These are phyloP conservation scores for Iguana delicatissima DNA, from an alignment of 2,797 vertebrate species.

Conservation along the genomic window DNA sequence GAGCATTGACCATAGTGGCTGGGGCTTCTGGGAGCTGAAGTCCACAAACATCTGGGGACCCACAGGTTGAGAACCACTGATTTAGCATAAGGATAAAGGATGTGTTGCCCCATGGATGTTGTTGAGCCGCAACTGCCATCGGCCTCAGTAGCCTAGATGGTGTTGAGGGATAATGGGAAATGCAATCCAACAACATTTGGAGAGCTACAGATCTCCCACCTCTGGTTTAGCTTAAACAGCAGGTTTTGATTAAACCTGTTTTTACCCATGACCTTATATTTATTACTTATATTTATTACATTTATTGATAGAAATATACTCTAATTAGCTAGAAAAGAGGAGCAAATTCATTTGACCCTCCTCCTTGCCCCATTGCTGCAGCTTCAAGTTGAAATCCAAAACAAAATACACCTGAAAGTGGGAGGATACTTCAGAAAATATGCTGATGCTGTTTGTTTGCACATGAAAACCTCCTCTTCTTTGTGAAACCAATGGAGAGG, in stretches of 20 bases:
- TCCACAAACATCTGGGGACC: no score
- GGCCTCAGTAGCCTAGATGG: not conserved
- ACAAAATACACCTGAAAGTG: not conserved
- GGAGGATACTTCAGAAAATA: not conserved
- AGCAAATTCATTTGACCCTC: not conserved
- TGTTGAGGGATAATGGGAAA: not conserved
- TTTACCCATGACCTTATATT: not conserved
- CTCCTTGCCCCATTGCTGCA: not conserved
- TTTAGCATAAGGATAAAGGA: not conserved
- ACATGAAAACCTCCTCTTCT: not conserved
- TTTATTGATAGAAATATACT: not conserved
- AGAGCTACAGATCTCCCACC: no score
- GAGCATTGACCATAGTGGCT: no score
- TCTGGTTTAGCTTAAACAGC: not conserved
- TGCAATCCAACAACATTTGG: not conserved
- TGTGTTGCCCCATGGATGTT: not conserved
- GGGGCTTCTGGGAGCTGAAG: no score
- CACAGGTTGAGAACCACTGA: no score
- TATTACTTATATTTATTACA: no score
- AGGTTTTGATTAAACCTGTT: not conserved
- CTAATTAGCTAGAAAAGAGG: not conserved
- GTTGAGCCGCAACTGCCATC: not conserved
- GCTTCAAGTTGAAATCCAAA: not conserved
- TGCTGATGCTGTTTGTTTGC: not conserved
- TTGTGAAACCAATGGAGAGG: not conserved